phyloP scores from a whole-genome alignment of 2,797 vertebrate genomes.

The Limnodromus scolopaceus region DNA sequence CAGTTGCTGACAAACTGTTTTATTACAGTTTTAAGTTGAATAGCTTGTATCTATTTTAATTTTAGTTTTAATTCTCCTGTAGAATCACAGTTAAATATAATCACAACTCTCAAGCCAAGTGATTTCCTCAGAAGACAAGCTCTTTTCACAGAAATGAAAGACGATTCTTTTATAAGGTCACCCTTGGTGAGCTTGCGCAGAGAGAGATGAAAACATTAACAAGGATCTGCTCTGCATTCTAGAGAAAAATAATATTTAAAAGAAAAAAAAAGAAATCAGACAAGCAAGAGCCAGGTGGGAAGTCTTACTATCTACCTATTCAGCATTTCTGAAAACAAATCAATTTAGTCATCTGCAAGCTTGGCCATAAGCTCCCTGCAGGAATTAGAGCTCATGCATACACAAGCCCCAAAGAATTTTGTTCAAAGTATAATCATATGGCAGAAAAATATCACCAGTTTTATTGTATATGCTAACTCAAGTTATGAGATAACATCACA shows the following conservation, averaged over 20 bases:
- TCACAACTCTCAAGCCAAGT: background rate
- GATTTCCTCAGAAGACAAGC: background rate
- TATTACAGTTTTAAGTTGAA: background rate
- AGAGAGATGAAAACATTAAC: constrained; percentile 5
- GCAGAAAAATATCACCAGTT: background rate
- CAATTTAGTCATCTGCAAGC: constrained; percentile 26
- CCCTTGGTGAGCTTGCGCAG: background rate
- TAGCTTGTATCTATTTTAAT: background rate
- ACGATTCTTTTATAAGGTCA: background rate
- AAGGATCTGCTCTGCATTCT: background rate
- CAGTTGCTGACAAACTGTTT: background rate
- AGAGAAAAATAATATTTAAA: background rate
- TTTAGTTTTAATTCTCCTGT: background rate
- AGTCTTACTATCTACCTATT: constrained; percentile 19
- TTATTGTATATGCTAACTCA: background rate
- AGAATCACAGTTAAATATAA: background rate
- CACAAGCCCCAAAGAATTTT: constrained; percentile 1
- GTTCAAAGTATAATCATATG: constrained; percentile 8
- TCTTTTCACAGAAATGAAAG: constrained; percentile 3
- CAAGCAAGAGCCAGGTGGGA: background rate
- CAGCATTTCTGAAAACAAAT: constrained; percentile 50
- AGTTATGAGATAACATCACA: background rate
- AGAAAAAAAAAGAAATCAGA: background rate
- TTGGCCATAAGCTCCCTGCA: constrained; percentile 26
- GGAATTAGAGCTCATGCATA: constrained; percentile 36